Evolutionary conservation across 2,797 vertebrate genomes (phyloP), one percentile per base, ranked within the genome.

Genomic region (Pelobates cultripes): DNA sequence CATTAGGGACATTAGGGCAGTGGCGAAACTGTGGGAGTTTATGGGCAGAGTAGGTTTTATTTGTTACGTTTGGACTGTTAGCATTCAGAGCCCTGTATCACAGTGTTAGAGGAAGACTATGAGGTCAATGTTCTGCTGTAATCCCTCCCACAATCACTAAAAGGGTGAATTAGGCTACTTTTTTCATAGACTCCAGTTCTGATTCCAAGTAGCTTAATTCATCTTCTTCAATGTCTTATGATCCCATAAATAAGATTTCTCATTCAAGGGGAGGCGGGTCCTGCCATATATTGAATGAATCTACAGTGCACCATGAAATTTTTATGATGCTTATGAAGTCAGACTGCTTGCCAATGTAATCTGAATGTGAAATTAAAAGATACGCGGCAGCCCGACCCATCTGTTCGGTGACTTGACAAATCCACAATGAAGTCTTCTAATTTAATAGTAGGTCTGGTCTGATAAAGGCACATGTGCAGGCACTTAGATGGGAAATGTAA

Each of bases 401-500:
- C 78, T 87, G 79, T 86, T 89, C 41, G 73, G 83, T 47, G 86
- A 70, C 61, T 70, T 81, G 9, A 15, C 74, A 84, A 83, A 71
- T 60, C 76, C 68, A 85, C 80, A 68, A 79, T 85, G 76, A 89
- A 87, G 74, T 75, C n/a, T 67, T 79, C 14, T 4, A 53, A 82
- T 85, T 87, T 88, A 86, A 70, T 88, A 87, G 76, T 68, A 81
- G 75, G n/a, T 55, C 79, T 88, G 67, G 85, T 87, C 77, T 85
- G 85, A 47, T 80, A 82, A 83, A 77, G 74, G 67, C 64, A 85
- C 81, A 81, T 87, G 87, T 89, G 85, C 64, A 42, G 82, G 4
- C 70, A 74, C 70, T 88, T 84, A 57, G 79, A 86, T 41, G 80
- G 70, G 17, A 83, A 88, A 84, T 73, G 64, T 10, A 80, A 28